Base-by-base conservation (phyloP, 1,140 invertebrate species). In the Cheumatopsyche charites region DNA sequence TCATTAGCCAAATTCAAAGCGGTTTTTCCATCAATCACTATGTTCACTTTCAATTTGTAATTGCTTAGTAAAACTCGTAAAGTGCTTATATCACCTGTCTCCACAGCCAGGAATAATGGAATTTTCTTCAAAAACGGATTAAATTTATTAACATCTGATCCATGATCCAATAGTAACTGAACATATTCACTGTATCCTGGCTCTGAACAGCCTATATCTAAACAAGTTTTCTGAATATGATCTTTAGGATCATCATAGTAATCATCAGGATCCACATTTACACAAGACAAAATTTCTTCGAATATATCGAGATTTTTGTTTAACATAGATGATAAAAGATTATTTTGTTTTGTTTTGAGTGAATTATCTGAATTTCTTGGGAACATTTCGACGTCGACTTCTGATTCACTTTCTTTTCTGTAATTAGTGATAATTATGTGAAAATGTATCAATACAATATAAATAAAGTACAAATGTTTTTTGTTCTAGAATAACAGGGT, bases 41-140 rank as follows among this genome's bases (percentile, higher is more conserved):
- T 79, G 69, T 87, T 84, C 1, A 87, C 80, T 63, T 87, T 80
- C 13, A 89, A 83, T 62, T 84, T 82, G 3, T 82, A 81, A 41
- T 86, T 78, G 11, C 86, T 78, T 12, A 92, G 74, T 9, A 92
- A 77, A 7, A 79, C 77, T 19, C 78, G 73, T 5, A 93, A 69
- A 11, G 86, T 86, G 2, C 84, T 79, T 1, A 80, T 78, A 77
- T 90, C 85, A 42, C 85, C 83, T 1, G 80, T 83, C 76, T 90
- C 86, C 0, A 86, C 83, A 0, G 89, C 89, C 68, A 89, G 89
- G 80, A 90, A 91, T 43, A 93, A 83, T 0, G 90, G 88, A 1
- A 86, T 86, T 73, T 88, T 87, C 36, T 88, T 86, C 1, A 87
- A 82, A 1, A 85, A 86, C 76, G 84, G 85, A 78, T 88, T 88